Conservation (phyloP, 1,140 invertebrate species). For the Chrysoperla carnea region DNA sequence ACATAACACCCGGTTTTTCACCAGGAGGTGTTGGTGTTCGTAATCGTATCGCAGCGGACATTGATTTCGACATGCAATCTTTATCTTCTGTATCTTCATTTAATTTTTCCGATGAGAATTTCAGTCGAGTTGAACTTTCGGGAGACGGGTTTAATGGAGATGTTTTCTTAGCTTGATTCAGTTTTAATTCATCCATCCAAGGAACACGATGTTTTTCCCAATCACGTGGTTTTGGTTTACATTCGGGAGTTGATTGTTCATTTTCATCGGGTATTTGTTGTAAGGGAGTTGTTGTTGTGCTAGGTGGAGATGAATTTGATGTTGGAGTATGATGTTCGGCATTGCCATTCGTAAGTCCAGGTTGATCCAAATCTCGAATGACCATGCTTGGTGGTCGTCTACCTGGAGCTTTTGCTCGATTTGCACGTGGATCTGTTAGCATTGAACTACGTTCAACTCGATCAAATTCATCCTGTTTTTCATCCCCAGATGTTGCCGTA, state of each 20-base stretch:
- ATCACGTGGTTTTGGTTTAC: constrained; percentile 28
- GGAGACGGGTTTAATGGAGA: constrained; percentile 22
- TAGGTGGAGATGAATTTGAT: neutral
- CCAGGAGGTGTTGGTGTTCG: constrained; percentile 14
- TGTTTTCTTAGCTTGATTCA: constrained; percentile 41
- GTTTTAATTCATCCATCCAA: constrained; percentile 48
- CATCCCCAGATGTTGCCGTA: neutral
- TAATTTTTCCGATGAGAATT: constrained; percentile 8
- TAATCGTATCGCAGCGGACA: constrained; percentile 10
- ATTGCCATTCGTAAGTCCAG: constrained; percentile 29
- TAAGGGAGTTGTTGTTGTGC: constrained; percentile 3
- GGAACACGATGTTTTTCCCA: constrained; percentile 44
- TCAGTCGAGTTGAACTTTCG: constrained; percentile 6
- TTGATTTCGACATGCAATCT: constrained; percentile 14
- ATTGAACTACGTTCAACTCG: constrained; percentile 38
- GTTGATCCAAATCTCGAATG: constrained; percentile 24
- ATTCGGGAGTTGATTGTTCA: constrained; percentile 21
- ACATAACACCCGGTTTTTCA: constrained; percentile 6
- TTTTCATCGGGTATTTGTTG: constrained; percentile 19
- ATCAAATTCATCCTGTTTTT: constrained; percentile 30
- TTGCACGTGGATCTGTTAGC: constrained; percentile 37
- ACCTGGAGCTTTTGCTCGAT: constrained; percentile 32
- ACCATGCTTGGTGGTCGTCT: constrained; percentile 35
- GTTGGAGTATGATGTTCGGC: constrained; percentile 14
- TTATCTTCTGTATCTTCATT: constrained; percentile 6